Base-by-base conservation (phyloP, 2,113 vertebrate genomes). In the Microcebus ravelobensis region DNA sequence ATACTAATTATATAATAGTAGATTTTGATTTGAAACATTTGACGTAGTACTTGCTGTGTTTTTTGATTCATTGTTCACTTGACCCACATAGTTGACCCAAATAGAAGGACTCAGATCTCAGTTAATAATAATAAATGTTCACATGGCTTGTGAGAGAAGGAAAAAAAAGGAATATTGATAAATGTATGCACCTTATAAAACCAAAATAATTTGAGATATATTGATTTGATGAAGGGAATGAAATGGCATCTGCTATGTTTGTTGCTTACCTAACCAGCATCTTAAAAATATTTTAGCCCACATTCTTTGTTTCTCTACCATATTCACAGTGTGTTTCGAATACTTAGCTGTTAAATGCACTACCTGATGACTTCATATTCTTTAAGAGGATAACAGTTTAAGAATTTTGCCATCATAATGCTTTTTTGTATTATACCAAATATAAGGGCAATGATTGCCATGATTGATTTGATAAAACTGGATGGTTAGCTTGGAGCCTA, bases 241-340 rank as follows among this genome's bases (percentile, higher is more conserved):
- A 83, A 90, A 67, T 92, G 55, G 15, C 5, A 48, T 12, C 73
- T 94, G 61, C 36, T 94, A 29, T 27, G 29, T 88, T 94, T 91
- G n/a, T 91, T 36, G 9, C 70, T 82, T 77, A 84, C 2, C 27
- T 91, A 76, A 82, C 23, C 10, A 88, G 50, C 61, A 70, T 84
- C 42, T 96, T 76, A 45, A 83, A 63, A 94, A 20, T 88, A 76
- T 70, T 94, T 80, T 90, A 90, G 48, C 55, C 18, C 70, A 82
- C 29, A 80, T 34, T 55, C n/a, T 73, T 89, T 82, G 5, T 94
- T 27, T 91, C 70, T 88, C n/a, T 88, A 52, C 52, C 31, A 6
- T 88, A 77, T 45, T 92, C 25, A 71, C 1, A 79, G n/a, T 88
- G 20, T 96, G 29, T 31, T 52, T 55, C 29, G 25, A 61, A 76